A percentile compares a stretch with the other conserved stretches of the same genome.
phyloP scores from a whole-genome alignment of 2,113 vertebrate species.

The Microtus richardsoni region DNA sequence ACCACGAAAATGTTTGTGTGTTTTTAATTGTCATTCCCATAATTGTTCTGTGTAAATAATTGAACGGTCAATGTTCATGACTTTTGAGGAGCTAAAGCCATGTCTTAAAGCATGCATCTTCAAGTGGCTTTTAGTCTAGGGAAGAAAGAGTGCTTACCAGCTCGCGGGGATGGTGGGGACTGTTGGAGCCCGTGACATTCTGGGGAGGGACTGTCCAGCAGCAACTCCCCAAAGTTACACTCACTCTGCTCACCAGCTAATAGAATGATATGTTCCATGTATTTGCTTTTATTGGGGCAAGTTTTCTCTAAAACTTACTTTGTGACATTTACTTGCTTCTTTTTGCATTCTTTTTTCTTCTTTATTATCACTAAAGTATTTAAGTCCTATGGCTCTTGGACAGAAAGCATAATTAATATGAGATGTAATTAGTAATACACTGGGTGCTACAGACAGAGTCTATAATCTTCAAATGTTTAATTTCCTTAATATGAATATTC shows the following conservation, averaged over 20 bases:
- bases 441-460: constrained; percentile 4
- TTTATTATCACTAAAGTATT: background rate
- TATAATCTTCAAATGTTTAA: background rate
- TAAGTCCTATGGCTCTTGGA: background rate
- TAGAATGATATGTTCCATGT: background rate
- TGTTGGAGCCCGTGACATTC: background rate
- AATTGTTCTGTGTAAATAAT: constrained; percentile 14
- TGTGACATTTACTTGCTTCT: constrained; percentile 5
- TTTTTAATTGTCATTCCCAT: constrained; percentile 17
- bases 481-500: constrained; percentile 34
- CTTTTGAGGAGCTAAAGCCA: background rate
- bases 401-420: background rate
- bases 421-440: constrained; percentile 49
- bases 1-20: background rate
- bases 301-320: constrained; percentile 33
- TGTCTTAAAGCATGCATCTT: background rate
- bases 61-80: background rate
- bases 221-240: background rate
- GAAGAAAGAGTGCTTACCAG: background rate
- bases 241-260: background rate
- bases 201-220: background rate
- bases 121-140: background rate
- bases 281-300: constrained; percentile 9
- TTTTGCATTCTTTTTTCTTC: background rate
- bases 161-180: background rate